Percentiles rank a stretch among this genome's conserved stretches.
Conservation (phyloP, 1,140 invertebrate species). For the Nasonia longicornis region DNA sequence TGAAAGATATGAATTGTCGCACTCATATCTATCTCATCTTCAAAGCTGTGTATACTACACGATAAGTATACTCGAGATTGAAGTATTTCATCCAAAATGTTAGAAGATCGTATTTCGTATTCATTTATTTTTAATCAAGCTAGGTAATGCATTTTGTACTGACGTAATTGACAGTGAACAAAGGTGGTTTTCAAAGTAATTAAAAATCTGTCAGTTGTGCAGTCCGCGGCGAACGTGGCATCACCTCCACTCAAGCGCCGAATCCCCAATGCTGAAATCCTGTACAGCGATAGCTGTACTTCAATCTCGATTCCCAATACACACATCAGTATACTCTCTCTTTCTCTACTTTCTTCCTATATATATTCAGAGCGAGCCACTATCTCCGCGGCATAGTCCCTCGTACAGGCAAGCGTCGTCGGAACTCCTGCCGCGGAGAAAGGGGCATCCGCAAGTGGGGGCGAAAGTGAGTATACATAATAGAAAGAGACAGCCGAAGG, state of each 20-base stretch:
- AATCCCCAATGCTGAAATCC: neutral
- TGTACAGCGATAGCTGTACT: neutral
- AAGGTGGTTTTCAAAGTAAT: no score
- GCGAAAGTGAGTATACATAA: neutral
- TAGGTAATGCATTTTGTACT: no score
- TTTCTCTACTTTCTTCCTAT: neutral
- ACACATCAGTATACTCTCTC: neutral
- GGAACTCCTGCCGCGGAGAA: neutral
- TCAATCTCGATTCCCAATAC: neutral
- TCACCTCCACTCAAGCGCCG: no score
- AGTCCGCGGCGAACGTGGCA: no score
- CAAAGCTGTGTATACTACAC: neutral
- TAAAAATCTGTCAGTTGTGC: no score
- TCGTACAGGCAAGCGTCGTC: neutral
- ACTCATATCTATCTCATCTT: constrained; percentile 38
- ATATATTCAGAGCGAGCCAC: neutral
- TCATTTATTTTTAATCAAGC: no score
- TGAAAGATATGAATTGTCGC: constrained; percentile 62
- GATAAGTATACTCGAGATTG: neutral
- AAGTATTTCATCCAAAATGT: neutral
- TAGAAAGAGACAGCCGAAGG: neutral
- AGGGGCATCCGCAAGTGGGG: neutral
- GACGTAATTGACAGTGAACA: no score
- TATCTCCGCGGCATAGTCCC: neutral
- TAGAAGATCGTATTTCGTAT: no score